These are phyloP conservation scores for Ursus arctos DNA, from an alignment of 2,113 vertebrate species.

Conservation along the genomic window DNA sequence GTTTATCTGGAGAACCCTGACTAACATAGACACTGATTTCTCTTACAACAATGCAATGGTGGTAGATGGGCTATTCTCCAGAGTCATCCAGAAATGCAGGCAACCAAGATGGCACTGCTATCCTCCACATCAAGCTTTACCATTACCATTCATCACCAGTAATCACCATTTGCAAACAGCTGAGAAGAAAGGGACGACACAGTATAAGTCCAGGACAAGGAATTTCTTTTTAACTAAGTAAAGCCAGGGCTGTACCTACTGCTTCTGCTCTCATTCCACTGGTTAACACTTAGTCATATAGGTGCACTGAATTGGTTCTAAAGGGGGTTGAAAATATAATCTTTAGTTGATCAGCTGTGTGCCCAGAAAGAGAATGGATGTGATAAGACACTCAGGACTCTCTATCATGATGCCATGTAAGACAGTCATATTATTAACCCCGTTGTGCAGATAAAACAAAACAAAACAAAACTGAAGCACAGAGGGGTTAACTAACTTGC, in stretches of 20 bases:
- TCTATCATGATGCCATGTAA: background rate
- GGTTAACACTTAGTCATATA: background rate
- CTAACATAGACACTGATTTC: background rate
- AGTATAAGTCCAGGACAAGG: background rate
- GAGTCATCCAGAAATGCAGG: background rate
- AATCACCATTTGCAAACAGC: background rate
- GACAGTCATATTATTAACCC: background rate
- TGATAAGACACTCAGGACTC: background rate
- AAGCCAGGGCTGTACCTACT: background rate
- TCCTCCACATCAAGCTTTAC: background rate
- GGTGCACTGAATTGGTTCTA: background rate
- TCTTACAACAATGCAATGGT: background rate
- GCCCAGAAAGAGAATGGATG: background rate
- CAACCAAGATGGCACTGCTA: background rate
- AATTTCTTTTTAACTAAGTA: conserved; percentile 20
- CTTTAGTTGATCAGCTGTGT: background rate
- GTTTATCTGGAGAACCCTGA: background rate
- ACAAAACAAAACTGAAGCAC: background rate
- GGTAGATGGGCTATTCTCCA: background rate
- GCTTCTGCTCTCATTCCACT: background rate
- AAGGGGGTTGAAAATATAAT: background rate
- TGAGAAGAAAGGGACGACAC: background rate
- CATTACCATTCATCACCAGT: background rate
- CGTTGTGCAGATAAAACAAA: background rate
- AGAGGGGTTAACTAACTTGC: background rate